phyloP scores from a whole-genome alignment of 2,888 invertebrate species.

The Andrena bicolor region DNA sequence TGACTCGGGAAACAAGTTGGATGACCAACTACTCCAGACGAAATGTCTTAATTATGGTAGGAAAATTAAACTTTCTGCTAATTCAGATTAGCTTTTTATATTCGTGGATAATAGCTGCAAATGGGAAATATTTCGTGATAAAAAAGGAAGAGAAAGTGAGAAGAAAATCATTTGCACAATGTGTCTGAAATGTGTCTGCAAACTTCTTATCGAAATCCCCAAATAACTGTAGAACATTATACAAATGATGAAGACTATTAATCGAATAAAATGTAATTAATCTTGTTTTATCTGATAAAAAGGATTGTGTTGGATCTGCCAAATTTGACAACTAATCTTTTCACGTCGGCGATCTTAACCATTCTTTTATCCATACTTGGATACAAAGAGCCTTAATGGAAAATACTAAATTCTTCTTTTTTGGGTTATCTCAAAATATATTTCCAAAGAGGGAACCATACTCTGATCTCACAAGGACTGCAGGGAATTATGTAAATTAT shows the following conservation, averaged over 20 bases:
- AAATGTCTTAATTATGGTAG: background rate
- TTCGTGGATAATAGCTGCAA: no score
- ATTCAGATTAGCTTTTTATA: no score
- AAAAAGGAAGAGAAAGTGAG: no score
- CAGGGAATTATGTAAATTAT: background rate
- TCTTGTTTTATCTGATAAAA: background rate
- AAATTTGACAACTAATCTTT: no score
- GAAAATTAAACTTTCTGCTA: background rate
- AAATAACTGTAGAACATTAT: background rate
- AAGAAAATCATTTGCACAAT: no score
- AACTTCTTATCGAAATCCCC: conserved; percentile 4
- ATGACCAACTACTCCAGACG: background rate
- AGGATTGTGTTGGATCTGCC: no score
- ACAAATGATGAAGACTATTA: conserved; percentile 14
- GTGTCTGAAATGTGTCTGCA: background rate
- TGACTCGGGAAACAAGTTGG: background rate
- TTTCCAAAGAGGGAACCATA: background rate
- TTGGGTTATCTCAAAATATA: no score
- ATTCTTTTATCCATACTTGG: no score
- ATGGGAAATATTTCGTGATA: no score
- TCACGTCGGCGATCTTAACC: no score
- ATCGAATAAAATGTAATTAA: conserved; percentile 4
- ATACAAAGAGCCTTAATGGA: background rate
- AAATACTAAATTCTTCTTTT: background rate
- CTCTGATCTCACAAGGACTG: background rate